Percentiles rank a stretch among this genome's conserved stretches.
phyloP scores from a whole-genome alignment of 2,888 invertebrate genomes.

The Erynnis tages region DNA sequence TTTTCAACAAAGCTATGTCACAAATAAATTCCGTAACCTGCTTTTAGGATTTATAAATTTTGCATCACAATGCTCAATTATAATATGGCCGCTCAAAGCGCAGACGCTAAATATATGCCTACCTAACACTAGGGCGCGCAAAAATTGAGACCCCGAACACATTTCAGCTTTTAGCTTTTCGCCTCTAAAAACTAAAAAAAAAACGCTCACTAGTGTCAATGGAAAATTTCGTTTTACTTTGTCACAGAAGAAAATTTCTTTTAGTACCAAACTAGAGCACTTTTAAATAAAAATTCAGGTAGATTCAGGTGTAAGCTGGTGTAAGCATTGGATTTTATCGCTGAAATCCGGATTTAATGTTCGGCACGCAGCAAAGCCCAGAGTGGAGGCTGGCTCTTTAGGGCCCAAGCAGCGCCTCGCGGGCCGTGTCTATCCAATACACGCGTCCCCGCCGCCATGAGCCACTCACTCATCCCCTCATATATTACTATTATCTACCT shows the following conservation, averaged over 20 bases:
- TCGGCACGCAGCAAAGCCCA: constrained; percentile 21
- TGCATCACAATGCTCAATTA: neutral
- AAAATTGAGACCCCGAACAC: constrained; percentile 12
- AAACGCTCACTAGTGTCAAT: constrained; percentile 29
- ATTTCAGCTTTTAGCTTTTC: constrained; percentile 21
- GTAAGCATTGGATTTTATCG: constrained; percentile 31
- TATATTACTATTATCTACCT: too few species aligned
- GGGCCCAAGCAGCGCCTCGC: constrained; percentile 6
- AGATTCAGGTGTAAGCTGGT: constrained; percentile 22
- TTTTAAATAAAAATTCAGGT: constrained; percentile 36
- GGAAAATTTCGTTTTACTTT: constrained; percentile 33
- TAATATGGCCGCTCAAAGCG: neutral
- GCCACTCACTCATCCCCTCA: constrained; percentile 1
- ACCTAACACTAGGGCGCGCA: constrained; percentile 1
- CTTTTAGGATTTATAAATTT: too few species aligned
- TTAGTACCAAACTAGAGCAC: constrained; percentile 29
- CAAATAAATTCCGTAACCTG: too few species aligned
- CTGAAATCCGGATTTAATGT: constrained; percentile 33
- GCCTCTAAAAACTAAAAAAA: constrained; percentile 14
- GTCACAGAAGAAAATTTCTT: constrained; percentile 34
- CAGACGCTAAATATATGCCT: constrained; percentile 2
- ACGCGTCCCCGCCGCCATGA: constrained; percentile 8
- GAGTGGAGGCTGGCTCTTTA: too few species aligned
- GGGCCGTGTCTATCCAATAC: constrained; percentile 21
- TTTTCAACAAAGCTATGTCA: too few species aligned